phyloP scores from a whole-genome alignment of 2,797 vertebrate genomes.

The Diceros bicornis region DNA sequence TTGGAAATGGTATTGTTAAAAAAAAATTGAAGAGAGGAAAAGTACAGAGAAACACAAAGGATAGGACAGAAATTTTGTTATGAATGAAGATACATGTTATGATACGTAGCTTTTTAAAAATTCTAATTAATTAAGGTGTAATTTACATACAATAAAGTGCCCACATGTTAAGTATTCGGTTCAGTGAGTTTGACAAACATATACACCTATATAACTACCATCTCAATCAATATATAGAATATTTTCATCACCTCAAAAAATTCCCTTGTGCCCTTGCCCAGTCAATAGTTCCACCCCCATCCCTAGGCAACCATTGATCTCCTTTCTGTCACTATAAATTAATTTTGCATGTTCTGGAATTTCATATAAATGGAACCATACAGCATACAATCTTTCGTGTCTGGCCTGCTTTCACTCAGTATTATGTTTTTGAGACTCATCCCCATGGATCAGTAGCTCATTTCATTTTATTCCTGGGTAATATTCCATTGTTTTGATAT shows the following conservation, averaged over 20 bases:
- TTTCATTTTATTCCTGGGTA: neutral
- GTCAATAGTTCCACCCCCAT: neutral
- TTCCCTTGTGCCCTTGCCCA: neutral
- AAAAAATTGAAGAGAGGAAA: neutral
- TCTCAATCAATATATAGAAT: neutral
- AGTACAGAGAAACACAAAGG: neutral
- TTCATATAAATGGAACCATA: neutral
- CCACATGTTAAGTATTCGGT: neutral
- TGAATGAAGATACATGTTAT: neutral
- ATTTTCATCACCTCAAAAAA: constrained; percentile 5
- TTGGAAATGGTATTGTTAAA: neutral
- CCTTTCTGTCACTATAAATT: neutral
- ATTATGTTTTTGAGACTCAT: neutral
- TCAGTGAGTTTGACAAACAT: constrained; percentile 50
- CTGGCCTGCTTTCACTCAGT: neutral
- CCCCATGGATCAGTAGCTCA: neutral
- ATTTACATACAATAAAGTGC: neutral
- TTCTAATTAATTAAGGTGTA: neutral
- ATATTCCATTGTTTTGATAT: neutral
- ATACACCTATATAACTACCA: neutral
- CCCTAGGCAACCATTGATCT: neutral
- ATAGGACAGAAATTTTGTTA: neutral
- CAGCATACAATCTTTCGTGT: neutral
- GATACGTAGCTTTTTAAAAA: neutral
- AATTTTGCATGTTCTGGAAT: constrained; percentile 25